Evolutionary conservation across 2,888 invertebrate species (phyloP).

Genomic region (Therioaphis trifolii): DNA sequence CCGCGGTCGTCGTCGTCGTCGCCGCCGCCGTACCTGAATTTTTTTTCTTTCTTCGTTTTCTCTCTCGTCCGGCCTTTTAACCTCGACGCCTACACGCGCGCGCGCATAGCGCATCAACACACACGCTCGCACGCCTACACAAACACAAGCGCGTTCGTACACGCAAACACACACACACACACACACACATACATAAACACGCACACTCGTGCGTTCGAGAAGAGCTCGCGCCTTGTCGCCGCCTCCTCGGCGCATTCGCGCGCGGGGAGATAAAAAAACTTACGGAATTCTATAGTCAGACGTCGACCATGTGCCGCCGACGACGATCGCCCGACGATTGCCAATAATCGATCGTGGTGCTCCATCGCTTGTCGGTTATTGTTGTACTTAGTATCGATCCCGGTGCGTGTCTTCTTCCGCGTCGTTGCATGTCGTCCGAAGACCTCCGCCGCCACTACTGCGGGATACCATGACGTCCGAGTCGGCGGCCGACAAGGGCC

Average conservation of each 20-base stretch:
- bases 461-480: slow-evolving; percentile 42
- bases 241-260: no score
- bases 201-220: background rate
- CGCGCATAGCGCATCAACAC: no score
- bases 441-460: background rate
- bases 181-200: background rate
- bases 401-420: no score
- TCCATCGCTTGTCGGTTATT: no score
- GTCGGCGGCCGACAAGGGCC: background rate
- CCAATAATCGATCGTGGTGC: background rate
- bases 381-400: no score
- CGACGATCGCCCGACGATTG: background rate
- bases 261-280: no score
- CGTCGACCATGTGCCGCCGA: background rate
- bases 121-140: no score
- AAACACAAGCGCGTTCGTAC: no score
- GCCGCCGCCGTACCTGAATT: background rate
- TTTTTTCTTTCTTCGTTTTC: no score
- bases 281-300: background rate
- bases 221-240: background rate
- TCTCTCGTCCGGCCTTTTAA: slow-evolving; percentile 9
- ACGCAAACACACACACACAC: no score
- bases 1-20: background rate
- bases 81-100: slow-evolving; percentile 16
- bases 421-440: background rate